Conservation (phyloP, 2,113 vertebrate genomes). For the Oxyura jamaicensis region DNA sequence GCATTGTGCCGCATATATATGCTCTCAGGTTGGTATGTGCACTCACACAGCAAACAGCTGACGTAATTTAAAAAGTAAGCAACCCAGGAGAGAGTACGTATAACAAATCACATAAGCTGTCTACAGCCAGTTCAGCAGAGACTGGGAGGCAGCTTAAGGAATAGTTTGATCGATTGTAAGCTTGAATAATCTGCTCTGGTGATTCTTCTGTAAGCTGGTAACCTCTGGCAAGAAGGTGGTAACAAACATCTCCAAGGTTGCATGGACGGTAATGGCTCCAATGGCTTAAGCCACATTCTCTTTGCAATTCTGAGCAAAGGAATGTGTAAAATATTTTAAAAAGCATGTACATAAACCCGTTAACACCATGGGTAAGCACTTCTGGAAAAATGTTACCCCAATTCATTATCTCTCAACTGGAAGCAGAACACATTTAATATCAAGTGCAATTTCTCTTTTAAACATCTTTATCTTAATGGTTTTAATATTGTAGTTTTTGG, state of each 20-base stretch:
- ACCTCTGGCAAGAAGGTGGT: background rate
- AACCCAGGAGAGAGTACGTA: background rate
- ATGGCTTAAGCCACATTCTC: background rate
- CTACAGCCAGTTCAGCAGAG: background rate
- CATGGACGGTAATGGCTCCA: background rate
- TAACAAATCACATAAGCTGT: background rate
- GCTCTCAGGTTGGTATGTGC: background rate
- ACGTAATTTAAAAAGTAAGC: background rate
- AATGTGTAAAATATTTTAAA: background rate
- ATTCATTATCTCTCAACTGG: background rate
- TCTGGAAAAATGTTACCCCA: background rate
- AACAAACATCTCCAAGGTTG: background rate
- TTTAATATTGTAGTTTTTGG: background rate
- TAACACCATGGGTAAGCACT: background rate
- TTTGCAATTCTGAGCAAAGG: background rate
- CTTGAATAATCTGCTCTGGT: background rate
- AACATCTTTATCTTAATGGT: background rate
- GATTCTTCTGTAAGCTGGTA: background rate
- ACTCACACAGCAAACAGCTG: background rate
- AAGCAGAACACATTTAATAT: background rate
- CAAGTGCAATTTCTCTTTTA: background rate
- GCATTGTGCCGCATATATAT: rapidly evolving
- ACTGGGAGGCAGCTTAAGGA: background rate
- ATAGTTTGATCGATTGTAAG: background rate
- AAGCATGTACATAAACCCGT: background rate